Evolutionary conservation across 2,888 invertebrate genomes (phyloP).

Genomic region (Eristalis intricaria): DNA sequence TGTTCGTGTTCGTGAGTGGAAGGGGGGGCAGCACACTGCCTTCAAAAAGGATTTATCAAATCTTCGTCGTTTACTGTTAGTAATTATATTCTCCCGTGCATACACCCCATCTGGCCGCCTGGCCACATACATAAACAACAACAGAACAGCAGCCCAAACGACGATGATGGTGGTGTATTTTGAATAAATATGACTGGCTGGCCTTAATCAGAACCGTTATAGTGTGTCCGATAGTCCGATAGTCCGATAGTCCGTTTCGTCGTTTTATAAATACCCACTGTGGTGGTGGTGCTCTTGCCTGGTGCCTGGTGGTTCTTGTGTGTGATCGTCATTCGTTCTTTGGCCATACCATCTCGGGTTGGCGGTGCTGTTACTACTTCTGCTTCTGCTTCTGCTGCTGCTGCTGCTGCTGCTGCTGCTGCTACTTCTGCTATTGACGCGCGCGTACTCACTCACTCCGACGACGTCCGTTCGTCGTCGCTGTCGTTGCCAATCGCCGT

Average conservation of each 20-base stretch:
- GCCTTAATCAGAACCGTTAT: conserved; percentile 81
- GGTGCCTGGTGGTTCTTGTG: conserved; percentile 60
- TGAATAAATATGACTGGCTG: conserved; percentile 77
- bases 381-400: background rate
- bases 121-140: conserved; percentile 46
- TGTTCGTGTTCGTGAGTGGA: background rate
- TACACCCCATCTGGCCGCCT: conserved; percentile 74
- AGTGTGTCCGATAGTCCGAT: conserved; percentile 65
- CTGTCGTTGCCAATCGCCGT: conserved; percentile 27
- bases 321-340: conserved; percentile 36
- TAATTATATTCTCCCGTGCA: conserved; percentile 19
- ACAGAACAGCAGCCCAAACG: conserved; percentile 4
- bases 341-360: conserved; percentile 66
- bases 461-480: conserved; percentile 12
- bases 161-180: conserved; percentile 74
- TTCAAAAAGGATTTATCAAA: conserved; percentile 2
- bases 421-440: conserved; percentile 19
- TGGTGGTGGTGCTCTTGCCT: conserved; percentile 29
- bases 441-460: conserved; percentile 62
- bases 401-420: conserved; percentile 5
- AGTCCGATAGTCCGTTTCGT: conserved; percentile 33
- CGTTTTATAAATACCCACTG: conserved; percentile 65
- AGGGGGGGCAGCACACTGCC: background rate
- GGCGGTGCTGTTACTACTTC: background rate
- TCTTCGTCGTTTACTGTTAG: conserved; percentile 40